A percentile compares a stretch with the other conserved stretches of the same genome.
phyloP scores from a whole-genome alignment of 2,888 invertebrate genomes.

The Parnassius orleans region DNA sequence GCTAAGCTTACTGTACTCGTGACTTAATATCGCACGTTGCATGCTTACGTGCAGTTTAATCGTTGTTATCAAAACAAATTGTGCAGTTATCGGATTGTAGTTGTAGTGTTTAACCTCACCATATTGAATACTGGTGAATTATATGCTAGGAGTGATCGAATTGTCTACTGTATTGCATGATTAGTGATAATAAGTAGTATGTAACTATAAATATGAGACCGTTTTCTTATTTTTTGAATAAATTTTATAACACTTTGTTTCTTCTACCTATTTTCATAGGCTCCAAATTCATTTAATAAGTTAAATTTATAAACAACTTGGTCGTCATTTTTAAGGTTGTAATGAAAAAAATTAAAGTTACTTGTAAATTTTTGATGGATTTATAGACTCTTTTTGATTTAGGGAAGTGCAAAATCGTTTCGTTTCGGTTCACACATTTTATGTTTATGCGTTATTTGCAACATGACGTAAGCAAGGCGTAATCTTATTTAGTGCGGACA shows the following conservation, averaged over 20 bases:
- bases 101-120: conserved; percentile 34
- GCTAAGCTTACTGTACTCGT: conserved; percentile 49
- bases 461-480: conserved; percentile 1
- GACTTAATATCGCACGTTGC: conserved; percentile 47
- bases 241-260: conserved; percentile 32
- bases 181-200: conserved; percentile 31
- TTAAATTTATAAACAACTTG: too few relatives aligned
- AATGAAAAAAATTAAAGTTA: conserved; percentile 4
- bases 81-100: conserved; percentile 47
- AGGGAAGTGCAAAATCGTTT: conserved; percentile 8
- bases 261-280: conserved; percentile 17
- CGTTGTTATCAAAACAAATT: conserved; percentile 41
- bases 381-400: conserved; percentile 6
- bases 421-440: conserved; percentile 3
- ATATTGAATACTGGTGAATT: conserved; percentile 2
- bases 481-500: conserved; percentile 1
- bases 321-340: conserved; percentile 21
- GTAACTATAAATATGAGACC: conserved; percentile 30
- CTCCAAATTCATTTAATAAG: conserved; percentile 10
- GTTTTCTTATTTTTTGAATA: conserved; percentile 35
- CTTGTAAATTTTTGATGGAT: conserved; percentile 18
- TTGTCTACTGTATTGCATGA: conserved; percentile 20
- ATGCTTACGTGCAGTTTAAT: conserved; percentile 49
- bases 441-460: not conserved
- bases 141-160: not conserved